Evolutionary conservation across 2,797 vertebrate genomes (phyloP), one percentile per base, ranked within the genome.

Genomic region (Malacoctenus gilli): DNA sequence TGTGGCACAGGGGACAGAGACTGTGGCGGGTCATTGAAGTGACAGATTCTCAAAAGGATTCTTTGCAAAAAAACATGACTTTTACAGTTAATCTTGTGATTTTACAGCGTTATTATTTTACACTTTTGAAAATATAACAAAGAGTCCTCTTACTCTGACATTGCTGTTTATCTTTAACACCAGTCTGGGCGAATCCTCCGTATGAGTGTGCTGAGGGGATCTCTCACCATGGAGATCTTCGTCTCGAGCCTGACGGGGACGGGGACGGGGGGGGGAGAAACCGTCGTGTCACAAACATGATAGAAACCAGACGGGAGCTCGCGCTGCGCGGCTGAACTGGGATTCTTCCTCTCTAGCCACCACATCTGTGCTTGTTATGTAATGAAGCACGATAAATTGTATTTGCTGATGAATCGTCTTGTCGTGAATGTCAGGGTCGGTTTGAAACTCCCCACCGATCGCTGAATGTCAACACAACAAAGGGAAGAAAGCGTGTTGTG

Each of bases 1-100:
- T 99, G 95, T 6, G 82, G 79, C 23, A 87, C 86, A 77, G 89
- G 89, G 19, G 89, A 91, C 38, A 89, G 83, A 89, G 89, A 89
- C 89, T 91, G 84, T 59, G 72, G 81, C 54, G 83, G 67, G 87
- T 87, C 70, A 89, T 15, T 89, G 19, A 48, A 66, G 25, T 42
- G 68, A 59, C 5, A 22, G n/a, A n/a, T n/a, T n/a, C n/a, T n/a
- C 41, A 41, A 46, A 44, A 49, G 10, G n/a, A n/a, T n/a, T n/a
- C n/a, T n/a, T n/a, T n/a, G n/a, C n/a, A n/a, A 41, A 32, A 62
- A 14, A 6, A 9, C 15, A 50, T 28, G 11, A 21, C 2, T 38
- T 59, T 38, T 58, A 35, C 25, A 8, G 43, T 67, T 49, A 53
- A 56, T 46, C 25, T 44, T 77, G 50, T 42, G 58, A 64, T 36